Percentiles rank a stretch among this genome's conserved stretches.
phyloP scores from a whole-genome alignment of 2,797 vertebrate genomes.

The Channallabes apus region DNA sequence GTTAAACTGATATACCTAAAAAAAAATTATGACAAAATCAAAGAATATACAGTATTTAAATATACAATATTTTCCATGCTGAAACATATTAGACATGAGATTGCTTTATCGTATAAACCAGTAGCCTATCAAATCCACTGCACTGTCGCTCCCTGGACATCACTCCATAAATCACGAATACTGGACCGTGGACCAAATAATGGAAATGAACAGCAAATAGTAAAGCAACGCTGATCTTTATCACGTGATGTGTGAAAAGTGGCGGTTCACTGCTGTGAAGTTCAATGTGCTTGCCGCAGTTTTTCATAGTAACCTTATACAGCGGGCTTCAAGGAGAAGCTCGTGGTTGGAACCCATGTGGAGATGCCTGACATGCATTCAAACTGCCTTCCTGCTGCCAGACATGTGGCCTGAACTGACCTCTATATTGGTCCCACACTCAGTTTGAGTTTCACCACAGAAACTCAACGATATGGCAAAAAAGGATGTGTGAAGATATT shows the following conservation, averaged over 20 bases:
- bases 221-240: not conserved
- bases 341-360: slow-evolving; percentile 29
- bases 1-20: not conserved
- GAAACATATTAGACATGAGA: not conserved
- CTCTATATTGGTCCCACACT: slow-evolving; percentile 26
- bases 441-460: slow-evolving; percentile 32
- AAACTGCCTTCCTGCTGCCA: slow-evolving; percentile 32
- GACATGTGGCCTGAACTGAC: slow-evolving; percentile 36
- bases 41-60: not conserved
- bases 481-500: not conserved
- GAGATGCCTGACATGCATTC: slow-evolving; percentile 36
- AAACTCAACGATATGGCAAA: slow-evolving; percentile 12
- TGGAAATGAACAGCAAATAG: slow-evolving; percentile 33
- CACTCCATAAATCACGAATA: not conserved
- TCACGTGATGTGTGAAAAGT: slow-evolving; percentile 17
- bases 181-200: slow-evolving; percentile 8
- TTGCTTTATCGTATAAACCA: not conserved
- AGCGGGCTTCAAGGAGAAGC: not conserved
- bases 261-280: slow-evolving; percentile 4
- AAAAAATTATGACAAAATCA: not conserved
- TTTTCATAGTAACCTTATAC: slow-evolving; percentile 3
- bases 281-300: slow-evolving; percentile 23
- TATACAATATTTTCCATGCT: not conserved
- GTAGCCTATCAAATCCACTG: not conserved
- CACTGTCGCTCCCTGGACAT: not conserved